Percentiles rank a stretch among this genome's conserved stretches.
These are phyloP conservation scores for Aphis craccivora DNA, from an alignment of 1,140 invertebrate species.

Conservation along the genomic window DNA sequence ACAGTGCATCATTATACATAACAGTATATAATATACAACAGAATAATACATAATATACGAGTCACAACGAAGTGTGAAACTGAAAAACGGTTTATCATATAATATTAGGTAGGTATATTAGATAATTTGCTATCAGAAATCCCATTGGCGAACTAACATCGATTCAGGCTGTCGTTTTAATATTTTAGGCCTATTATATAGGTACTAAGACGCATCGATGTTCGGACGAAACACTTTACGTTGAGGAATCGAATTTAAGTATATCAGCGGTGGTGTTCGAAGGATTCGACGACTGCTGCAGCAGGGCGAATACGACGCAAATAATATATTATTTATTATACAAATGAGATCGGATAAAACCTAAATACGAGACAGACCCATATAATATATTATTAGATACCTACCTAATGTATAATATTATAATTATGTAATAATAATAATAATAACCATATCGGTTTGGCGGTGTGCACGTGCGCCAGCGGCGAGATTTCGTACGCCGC, in stretches of 20 bases:
- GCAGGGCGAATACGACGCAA: neutral
- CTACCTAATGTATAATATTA: neutral
- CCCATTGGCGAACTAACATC: neutral
- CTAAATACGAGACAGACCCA: neutral
- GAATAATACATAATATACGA: neutral
- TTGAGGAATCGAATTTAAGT: neutral
- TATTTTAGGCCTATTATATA: neutral
- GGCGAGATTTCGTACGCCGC: constrained; percentile 28
- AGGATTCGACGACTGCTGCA: neutral
- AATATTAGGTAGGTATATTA: neutral
- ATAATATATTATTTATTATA: neutral
- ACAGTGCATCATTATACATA: neutral
- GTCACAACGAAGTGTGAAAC: neutral
- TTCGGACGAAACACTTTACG: neutral
- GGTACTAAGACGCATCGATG: neutral
- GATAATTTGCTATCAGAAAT: neutral
- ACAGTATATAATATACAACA: neutral
- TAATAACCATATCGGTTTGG: neutral
- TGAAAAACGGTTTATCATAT: neutral
- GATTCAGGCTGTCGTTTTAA: neutral
- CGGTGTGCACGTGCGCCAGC: neutral
- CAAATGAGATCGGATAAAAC: neutral
- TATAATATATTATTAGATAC: too few relatives aligned
- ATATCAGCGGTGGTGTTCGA: neutral
- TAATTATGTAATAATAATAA: neutral